A percentile compares a stretch with the other conserved stretches of the same genome.
Evolutionary conservation across 1,140 invertebrate species (phyloP).

Genomic region (Druon quercuslanigerum): DNA sequence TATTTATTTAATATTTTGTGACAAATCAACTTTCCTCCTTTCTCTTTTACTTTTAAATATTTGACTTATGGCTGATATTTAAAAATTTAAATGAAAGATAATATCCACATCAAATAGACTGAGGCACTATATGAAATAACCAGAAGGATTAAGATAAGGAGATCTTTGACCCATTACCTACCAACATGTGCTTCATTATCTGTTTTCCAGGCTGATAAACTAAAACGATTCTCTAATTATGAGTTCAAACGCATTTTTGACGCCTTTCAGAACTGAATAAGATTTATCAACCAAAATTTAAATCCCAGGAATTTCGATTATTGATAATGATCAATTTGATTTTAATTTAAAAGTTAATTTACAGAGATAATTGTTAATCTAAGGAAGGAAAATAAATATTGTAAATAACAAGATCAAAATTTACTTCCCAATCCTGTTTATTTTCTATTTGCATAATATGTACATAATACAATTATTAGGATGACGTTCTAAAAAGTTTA

Average conservation of each 20-base stretch:
- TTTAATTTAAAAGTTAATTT: too few species aligned
- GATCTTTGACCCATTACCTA: constrained; percentile 53
- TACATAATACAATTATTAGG: constrained; percentile 25
- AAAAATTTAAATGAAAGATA: constrained; percentile 5
- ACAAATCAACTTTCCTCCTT: neutral
- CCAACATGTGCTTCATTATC: constrained; percentile 34
- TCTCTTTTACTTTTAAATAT: neutral
- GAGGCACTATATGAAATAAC: constrained; percentile 34
- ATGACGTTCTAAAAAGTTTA: constrained; percentile 8
- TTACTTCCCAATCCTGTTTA: constrained; percentile 20
- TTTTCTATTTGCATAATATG: neutral
- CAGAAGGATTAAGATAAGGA: constrained; percentile 50
- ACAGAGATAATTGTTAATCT: neutral
- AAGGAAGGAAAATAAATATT: neutral
- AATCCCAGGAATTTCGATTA: too few species aligned
- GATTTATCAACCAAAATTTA: too few species aligned
- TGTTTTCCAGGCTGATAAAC: constrained; percentile 23
- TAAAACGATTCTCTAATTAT: constrained; percentile 28
- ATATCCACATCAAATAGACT: neutral
- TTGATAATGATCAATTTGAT: too few species aligned
- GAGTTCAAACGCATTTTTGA: neutral
- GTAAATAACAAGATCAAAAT: neutral
- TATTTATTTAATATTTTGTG: constrained; percentile 40
- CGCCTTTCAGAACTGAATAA: neutral
- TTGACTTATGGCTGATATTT: neutral